Percentiles rank a stretch among this genome's conserved stretches.
Evolutionary conservation across 2,888 invertebrate species (phyloP).

Genomic region (Folsomia manolachei): DNA sequence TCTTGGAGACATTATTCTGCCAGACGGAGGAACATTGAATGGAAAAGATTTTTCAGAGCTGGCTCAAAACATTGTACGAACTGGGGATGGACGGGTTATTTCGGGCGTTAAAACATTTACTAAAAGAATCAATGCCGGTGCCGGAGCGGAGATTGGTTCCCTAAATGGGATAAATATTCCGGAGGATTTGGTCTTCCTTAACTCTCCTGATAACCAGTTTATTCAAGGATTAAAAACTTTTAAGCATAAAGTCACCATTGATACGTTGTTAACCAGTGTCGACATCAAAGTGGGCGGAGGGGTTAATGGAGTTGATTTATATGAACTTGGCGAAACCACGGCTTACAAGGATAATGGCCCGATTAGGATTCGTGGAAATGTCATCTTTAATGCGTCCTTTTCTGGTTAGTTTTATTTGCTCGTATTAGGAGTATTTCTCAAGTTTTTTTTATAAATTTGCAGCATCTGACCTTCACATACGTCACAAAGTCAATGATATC

Average conservation of each 20-base stretch:
- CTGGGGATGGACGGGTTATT: conserved; percentile 21
- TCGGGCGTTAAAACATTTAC: conserved; percentile 33
- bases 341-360: conserved; percentile 28
- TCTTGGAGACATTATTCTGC: conserved; percentile 23
- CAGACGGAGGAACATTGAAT: conserved; percentile 25
- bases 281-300: conserved; percentile 21
- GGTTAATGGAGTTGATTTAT: conserved; percentile 22
- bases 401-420: conserved; percentile 13
- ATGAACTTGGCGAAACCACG: conserved; percentile 19
- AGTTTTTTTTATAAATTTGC: conserved; percentile 10
- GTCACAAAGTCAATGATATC: conserved; percentile 14
- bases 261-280: conserved; percentile 10
- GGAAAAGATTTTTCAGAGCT: conserved; percentile 31
- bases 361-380: conserved; percentile 24
- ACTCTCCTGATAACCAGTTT: conserved; percentile 9
- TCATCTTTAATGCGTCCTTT: conserved; percentile 20
- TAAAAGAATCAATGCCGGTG: conserved; percentile 12
- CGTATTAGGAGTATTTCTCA: neutral
- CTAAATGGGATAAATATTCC: conserved; percentile 31
- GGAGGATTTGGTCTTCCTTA: conserved; percentile 26
- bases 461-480: conserved; percentile 20
- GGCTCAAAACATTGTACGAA: conserved; percentile 22
- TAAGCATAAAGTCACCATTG: neutral
- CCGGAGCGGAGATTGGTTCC: conserved; percentile 16
- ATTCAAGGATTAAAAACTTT: conserved; percentile 21